Evolutionary conservation across 2,888 invertebrate genomes (phyloP).

Genomic region (Callosobruchus maculatus): DNA sequence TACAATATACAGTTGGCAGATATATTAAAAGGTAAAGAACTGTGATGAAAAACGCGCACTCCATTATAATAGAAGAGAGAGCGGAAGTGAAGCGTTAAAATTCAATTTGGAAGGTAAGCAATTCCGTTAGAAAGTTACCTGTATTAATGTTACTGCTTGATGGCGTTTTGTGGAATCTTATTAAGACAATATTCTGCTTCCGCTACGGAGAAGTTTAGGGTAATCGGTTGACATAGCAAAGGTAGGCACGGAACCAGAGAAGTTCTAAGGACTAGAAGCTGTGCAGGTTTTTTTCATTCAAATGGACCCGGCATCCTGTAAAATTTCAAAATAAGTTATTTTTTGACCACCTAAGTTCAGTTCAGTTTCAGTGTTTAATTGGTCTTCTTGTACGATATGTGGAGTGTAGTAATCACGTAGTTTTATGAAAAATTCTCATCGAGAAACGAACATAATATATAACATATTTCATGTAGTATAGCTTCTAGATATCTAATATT

Average conservation of each 20-base stretch:
- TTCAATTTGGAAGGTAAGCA: constrained; percentile 21
- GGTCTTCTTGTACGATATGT: too few relatives aligned
- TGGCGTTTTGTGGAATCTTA: constrained; percentile 19
- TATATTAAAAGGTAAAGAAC: neutral
- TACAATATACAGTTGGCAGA: neutral
- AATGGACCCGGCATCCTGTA: too few relatives aligned
- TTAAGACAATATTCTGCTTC: constrained; percentile 15
- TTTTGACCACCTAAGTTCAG: too few relatives aligned
- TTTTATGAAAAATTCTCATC: too few relatives aligned
- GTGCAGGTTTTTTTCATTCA: too few relatives aligned
- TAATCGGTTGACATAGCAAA: constrained; percentile 30
- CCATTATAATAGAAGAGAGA: constrained; percentile 3
- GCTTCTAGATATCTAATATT: too few relatives aligned
- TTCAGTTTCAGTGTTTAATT: too few relatives aligned
- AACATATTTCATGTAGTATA: too few relatives aligned
- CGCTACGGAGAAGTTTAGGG: constrained; percentile 15
- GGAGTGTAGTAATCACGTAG: too few relatives aligned
- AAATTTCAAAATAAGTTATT: too few relatives aligned
- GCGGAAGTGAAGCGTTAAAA: constrained; percentile 19
- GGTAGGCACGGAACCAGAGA: neutral
- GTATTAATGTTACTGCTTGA: constrained; percentile 18
- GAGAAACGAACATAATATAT: too few relatives aligned
- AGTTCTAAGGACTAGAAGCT: neutral
- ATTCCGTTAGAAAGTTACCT: constrained; percentile 14
- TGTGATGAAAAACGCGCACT: neutral